Evolutionary conservation across 2,113 vertebrate genomes (phyloP).

Genomic region (Tauraco erythrolophus): DNA sequence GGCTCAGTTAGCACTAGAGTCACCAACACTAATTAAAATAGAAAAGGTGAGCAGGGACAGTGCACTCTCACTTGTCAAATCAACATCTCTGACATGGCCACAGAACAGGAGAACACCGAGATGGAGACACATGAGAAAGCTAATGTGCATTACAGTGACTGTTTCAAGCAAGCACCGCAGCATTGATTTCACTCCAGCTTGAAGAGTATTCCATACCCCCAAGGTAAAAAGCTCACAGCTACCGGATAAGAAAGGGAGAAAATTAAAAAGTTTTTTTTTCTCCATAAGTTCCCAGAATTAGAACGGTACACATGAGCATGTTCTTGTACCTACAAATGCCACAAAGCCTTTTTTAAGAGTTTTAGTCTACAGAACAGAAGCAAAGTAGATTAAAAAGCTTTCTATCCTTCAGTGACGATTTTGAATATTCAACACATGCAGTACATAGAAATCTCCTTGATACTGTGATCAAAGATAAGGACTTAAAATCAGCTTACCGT

Average conservation of each 20-base stretch:
- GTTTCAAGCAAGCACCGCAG: not conserved
- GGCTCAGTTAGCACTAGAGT: not conserved
- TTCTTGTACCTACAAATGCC: not conserved
- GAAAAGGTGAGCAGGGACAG: not conserved
- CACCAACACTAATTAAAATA: not conserved
- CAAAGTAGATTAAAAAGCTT: not conserved
- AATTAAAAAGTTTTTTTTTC: no score
- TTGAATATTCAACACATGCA: not conserved
- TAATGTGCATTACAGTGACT: not conserved
- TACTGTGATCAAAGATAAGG: not conserved
- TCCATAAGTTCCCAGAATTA: not conserved
- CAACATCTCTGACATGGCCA: not conserved
- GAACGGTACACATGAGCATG: not conserved
- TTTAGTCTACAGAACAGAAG: not conserved
- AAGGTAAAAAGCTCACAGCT: not conserved
- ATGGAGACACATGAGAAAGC: not conserved
- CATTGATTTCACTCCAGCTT: not conserved
- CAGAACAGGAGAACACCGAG: not conserved
- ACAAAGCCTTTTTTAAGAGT: not conserved
- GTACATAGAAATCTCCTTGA: not conserved
- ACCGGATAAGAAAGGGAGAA: not conserved
- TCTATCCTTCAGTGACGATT: not conserved
- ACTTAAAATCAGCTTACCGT: not conserved
- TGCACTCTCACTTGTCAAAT: not conserved
- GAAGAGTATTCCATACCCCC: not conserved